Evolutionary conservation across 2,797 vertebrate species (phyloP).

Genomic region (Peromyscus nudipes): DNA sequence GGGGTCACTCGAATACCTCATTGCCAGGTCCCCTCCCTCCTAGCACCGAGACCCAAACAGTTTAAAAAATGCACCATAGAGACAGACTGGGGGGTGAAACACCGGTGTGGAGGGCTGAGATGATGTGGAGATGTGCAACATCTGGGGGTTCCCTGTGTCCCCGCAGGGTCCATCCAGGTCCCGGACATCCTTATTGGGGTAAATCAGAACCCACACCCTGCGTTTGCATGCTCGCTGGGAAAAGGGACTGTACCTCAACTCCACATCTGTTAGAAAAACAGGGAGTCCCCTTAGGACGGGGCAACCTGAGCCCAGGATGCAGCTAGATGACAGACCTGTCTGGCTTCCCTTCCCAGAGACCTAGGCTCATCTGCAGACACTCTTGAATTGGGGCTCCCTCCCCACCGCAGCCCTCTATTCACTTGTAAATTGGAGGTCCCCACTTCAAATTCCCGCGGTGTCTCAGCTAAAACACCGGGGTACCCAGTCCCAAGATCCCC

Average conservation of each 20-base stretch:
- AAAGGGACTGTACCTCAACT: constrained; percentile 48
- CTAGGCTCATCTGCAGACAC: not conserved
- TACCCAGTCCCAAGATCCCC: not conserved
- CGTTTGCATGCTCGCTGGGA: not conserved
- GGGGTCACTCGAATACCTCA: constrained; percentile 25
- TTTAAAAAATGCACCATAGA: not conserved
- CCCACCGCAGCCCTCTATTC: constrained; percentile 22
- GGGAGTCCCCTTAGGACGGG: not conserved
- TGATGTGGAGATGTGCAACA: not conserved
- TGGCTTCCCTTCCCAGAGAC: not conserved
- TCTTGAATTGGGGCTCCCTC: not conserved
- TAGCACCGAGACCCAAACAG: not conserved
- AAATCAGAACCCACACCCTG: not conserved
- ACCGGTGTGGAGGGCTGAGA: not conserved
- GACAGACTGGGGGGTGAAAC: not conserved
- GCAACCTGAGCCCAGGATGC: not conserved
- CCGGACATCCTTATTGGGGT: not conserved
- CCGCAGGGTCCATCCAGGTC: not conserved
- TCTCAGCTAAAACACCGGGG: constrained; percentile 20
- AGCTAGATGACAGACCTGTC: not conserved
- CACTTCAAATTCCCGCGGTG: constrained; percentile 67
- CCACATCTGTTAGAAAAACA: not conserved
- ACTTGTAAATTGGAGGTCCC: constrained; percentile 66
- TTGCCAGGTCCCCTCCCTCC: not conserved
- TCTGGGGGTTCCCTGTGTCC: not conserved